phyloP scores from a whole-genome alignment of 2,888 invertebrate species.

The Eustalomyia histrio region DNA sequence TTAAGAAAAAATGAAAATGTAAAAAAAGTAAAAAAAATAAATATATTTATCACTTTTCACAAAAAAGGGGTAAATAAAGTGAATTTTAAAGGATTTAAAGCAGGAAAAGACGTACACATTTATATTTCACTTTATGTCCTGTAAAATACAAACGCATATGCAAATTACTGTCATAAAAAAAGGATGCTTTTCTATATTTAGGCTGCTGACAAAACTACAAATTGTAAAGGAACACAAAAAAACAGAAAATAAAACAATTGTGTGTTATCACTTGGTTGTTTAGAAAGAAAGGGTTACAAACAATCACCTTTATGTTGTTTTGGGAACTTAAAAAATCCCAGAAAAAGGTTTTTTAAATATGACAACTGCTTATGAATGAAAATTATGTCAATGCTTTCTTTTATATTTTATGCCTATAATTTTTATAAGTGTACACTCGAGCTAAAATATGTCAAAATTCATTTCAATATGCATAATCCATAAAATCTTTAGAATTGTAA shows the following conservation, averaged over 20 bases:
- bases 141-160: slow-evolving; percentile 45
- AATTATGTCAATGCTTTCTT: slow-evolving; percentile 49
- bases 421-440: background rate
- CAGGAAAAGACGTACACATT: slow-evolving; percentile 60
- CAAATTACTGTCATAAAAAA: slow-evolving; percentile 45
- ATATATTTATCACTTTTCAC: background rate
- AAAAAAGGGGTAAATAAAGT: slow-evolving; percentile 2
- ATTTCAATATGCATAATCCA: background rate
- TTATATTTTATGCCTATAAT: background rate
- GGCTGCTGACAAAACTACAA: slow-evolving; percentile 31
- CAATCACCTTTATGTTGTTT: slow-evolving; percentile 40
- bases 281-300: slow-evolving; percentile 59
- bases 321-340: background rate
- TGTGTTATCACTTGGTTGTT: slow-evolving; percentile 11
- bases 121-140: slow-evolving; percentile 38
- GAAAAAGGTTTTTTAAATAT: slow-evolving; percentile 50
- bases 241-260: slow-evolving; percentile 24
- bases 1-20: background rate
- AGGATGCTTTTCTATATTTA: slow-evolving; percentile 5
- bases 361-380: slow-evolving; percentile 43
- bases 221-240: too few relatives aligned
- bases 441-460: background rate
- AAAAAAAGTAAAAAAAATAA: background rate
- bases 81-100: slow-evolving; percentile 23
- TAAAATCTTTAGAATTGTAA: slow-evolving; percentile 12